phyloP scores from a whole-genome alignment of 2,888 invertebrate genomes.

The Anthrax anthrax region DNA sequence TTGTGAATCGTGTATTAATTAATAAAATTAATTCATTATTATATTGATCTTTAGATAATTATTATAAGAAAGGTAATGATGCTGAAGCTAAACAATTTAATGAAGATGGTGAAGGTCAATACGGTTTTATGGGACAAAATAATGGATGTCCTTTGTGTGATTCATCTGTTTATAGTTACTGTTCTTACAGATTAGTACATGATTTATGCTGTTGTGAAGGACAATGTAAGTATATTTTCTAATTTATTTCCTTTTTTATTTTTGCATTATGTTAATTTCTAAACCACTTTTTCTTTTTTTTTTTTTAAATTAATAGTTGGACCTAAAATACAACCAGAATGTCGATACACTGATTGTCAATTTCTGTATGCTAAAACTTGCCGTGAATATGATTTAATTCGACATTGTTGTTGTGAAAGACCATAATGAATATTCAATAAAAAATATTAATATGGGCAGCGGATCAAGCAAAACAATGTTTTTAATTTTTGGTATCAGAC shows the following conservation, averaged over 20 bases:
- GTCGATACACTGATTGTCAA: constrained; percentile 52
- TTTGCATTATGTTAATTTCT: too few relatives aligned
- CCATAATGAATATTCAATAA: too few relatives aligned
- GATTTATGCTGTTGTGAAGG: constrained; percentile 60
- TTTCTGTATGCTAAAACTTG: constrained; percentile 62
- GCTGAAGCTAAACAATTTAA: too few relatives aligned
- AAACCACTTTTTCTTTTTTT: not conserved
- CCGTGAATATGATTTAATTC: constrained; percentile 54
- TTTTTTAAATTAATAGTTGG: not conserved
- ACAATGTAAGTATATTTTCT: constrained; percentile 22
- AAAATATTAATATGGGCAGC: too few relatives aligned
- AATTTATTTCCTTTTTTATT: constrained; percentile 15
- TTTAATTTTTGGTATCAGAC: too few relatives aligned
- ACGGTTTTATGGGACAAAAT: too few relatives aligned
- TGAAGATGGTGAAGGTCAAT: too few relatives aligned
- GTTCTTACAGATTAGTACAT: constrained; percentile 57
- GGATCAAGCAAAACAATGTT: too few relatives aligned
- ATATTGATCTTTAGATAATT: too few relatives aligned
- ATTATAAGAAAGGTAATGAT: too few relatives aligned
- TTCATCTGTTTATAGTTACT: constrained; percentile 62
- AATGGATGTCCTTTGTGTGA: constrained; percentile 57
- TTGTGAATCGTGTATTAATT: too few relatives aligned
- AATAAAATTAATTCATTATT: too few relatives aligned
- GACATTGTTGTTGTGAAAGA: constrained; percentile 57
- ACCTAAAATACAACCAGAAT: constrained; percentile 33